phyloP scores from a whole-genome alignment of 1,140 invertebrate species.

The Gryllus bimaculatus region DNA sequence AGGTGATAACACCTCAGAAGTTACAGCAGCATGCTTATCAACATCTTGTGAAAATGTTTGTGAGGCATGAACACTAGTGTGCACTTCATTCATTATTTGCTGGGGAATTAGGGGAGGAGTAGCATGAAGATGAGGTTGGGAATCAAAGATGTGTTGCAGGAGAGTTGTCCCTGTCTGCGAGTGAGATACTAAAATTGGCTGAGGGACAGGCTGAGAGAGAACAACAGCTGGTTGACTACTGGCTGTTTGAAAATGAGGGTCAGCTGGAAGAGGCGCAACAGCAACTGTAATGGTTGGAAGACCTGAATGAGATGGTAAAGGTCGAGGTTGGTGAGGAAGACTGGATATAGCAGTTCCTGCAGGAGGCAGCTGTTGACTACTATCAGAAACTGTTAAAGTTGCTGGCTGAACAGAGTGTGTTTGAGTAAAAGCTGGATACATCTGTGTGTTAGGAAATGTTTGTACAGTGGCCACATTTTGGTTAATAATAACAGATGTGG shows the following conservation, averaged over 20 bases:
- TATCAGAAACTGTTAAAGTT: not conserved
- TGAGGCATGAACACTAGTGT: not conserved
- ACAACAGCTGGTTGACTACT: not conserved
- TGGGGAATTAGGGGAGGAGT: not conserved
- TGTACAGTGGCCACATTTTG: not conserved
- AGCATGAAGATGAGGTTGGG: conserved; percentile 9
- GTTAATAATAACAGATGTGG: conserved; percentile 13
- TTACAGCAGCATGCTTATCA: too few species aligned
- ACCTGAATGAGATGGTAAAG: not conserved
- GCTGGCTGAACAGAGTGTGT: not conserved
- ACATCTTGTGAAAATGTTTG: not conserved
- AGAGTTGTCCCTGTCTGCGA: not conserved
- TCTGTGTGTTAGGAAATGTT: not conserved
- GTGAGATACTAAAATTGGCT: conserved; percentile 12
- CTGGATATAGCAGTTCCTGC: not conserved
- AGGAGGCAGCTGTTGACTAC: not conserved
- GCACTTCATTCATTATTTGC: conserved; percentile 6
- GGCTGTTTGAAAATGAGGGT: conserved; percentile 13
- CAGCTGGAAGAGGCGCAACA: conserved; percentile 6
- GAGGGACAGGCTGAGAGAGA: not conserved
- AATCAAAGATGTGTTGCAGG: conserved; percentile 10
- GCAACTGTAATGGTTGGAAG: conserved; percentile 10
- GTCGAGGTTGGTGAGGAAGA: not conserved
- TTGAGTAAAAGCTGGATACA: not conserved
- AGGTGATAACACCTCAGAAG: too few species aligned